Evolutionary conservation across 2,797 vertebrate species (phyloP).

Genomic region (Amazonetta brasiliensis): DNA sequence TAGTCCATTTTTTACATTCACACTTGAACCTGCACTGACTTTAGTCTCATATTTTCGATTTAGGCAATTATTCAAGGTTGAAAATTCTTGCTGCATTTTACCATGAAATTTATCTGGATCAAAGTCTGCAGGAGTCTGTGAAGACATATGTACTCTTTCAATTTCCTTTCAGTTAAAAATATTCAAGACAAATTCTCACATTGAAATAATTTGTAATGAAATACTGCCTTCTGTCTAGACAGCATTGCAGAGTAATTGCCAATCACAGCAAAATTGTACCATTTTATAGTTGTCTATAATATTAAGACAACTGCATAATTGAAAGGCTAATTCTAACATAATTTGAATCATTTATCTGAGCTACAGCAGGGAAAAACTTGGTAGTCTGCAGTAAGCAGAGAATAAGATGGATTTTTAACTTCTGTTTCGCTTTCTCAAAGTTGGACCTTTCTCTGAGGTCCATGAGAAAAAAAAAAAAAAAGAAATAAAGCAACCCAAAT

Average conservation of each 20-base stretch:
- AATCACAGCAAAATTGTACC: background rate
- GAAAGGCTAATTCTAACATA: background rate
- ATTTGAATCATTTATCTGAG: background rate
- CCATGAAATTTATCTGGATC: background rate
- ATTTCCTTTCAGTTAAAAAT: background rate
- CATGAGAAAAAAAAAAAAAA: background rate
- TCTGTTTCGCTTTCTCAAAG: background rate
- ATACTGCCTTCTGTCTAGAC: background rate
- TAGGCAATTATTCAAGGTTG: background rate
- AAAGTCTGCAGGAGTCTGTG: background rate
- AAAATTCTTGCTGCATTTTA: slow-evolving; percentile 15
- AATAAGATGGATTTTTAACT: background rate
- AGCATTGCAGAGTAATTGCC: background rate
- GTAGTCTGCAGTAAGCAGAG: background rate
- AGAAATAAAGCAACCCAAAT: background rate
- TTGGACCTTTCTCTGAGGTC: background rate
- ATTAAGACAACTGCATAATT: background rate
- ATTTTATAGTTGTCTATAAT: slow-evolving; percentile 10
- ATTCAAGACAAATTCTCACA: background rate
- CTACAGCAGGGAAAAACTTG: background rate
- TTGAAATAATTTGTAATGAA: slow-evolving; percentile 16
- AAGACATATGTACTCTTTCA: background rate
- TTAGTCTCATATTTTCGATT: slow-evolving; percentile 1
- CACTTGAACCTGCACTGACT: background rate
- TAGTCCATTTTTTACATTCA: background rate